Percentiles rank a stretch among this genome's conserved stretches.
Conservation (phyloP, 1,140 invertebrate genomes). For the Spodoptera frugiperda region DNA sequence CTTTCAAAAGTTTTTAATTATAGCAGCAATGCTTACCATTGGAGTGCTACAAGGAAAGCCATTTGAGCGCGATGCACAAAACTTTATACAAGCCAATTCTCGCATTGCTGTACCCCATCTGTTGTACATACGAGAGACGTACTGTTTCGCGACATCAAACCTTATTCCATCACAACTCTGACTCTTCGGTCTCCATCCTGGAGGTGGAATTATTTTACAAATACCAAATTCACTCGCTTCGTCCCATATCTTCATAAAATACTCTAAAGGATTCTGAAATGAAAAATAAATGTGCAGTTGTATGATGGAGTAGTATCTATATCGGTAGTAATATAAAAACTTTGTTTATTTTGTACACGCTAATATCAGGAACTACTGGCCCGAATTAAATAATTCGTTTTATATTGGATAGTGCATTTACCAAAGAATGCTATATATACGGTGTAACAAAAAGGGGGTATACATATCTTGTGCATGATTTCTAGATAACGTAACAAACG, state of each 20-base stretch:
- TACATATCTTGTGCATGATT: too few relatives aligned
- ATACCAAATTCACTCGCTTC: slow-evolving; percentile 94
- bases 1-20: too few relatives aligned
- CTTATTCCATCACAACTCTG: slow-evolving; percentile 94
- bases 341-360: too few relatives aligned
- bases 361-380: too few relatives aligned
- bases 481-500: too few relatives aligned
- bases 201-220: slow-evolving; percentile 95
- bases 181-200: slow-evolving; percentile 95
- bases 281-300: too few relatives aligned
- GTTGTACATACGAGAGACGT: slow-evolving; percentile 95
- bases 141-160: slow-evolving; percentile 97
- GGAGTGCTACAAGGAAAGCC: slow-evolving; percentile 90
- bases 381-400: too few relatives aligned
- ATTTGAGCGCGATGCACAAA: slow-evolving; percentile 94
- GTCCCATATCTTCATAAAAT: slow-evolving; percentile 94
- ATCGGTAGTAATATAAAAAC: too few relatives aligned
- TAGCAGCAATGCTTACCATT: slow-evolving; percentile 85
- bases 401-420: too few relatives aligned
- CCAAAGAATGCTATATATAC: too few relatives aligned
- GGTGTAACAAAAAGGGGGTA: too few relatives aligned
- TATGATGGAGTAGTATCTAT: too few relatives aligned
- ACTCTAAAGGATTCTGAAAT: slow-evolving; percentile 94
- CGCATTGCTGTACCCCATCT: slow-evolving; percentile 96
- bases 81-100: slow-evolving; percentile 94